Conservation (phyloP, 2,113 vertebrate species). For the Channa argus region DNA sequence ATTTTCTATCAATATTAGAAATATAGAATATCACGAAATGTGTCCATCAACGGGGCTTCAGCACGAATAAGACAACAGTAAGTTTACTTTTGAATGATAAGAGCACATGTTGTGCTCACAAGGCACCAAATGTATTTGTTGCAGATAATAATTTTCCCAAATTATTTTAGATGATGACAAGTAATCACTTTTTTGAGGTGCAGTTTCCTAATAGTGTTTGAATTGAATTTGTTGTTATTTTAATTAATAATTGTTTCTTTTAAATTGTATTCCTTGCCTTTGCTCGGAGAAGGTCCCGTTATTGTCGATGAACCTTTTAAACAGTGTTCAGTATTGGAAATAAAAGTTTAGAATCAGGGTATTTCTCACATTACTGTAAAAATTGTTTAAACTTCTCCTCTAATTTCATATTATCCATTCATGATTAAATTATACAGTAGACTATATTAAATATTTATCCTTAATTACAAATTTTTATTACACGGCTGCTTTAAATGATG, state of each 20-base stretch:
- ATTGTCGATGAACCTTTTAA: constrained; percentile 34
- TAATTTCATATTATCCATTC: constrained; percentile 24
- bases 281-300: constrained; percentile 13
- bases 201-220: constrained; percentile 53
- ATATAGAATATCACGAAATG: background rate
- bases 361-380: constrained; percentile 40
- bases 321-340: constrained; percentile 20
- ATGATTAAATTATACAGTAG: constrained; percentile 3
- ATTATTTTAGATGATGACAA: constrained; percentile 48
- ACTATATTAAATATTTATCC: constrained; percentile 40
- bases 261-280: constrained; percentile 6
- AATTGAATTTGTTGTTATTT: constrained; percentile 36
- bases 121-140: constrained; percentile 38
- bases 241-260: constrained; percentile 9
- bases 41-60: constrained; percentile 1
- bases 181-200: constrained; percentile 35
- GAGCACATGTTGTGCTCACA: constrained; percentile 54
- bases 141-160: constrained; percentile 25
- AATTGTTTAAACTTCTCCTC: constrained; percentile 26
- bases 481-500: constrained; percentile 52
- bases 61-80: constrained; percentile 29
- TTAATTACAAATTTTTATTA: constrained; percentile 45
- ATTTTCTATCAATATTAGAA: constrained; percentile 6
- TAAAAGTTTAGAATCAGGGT: constrained; percentile 56
- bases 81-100: constrained; percentile 35